Conservation (phyloP, 2,797 vertebrate species). For the Falco columbarius region DNA sequence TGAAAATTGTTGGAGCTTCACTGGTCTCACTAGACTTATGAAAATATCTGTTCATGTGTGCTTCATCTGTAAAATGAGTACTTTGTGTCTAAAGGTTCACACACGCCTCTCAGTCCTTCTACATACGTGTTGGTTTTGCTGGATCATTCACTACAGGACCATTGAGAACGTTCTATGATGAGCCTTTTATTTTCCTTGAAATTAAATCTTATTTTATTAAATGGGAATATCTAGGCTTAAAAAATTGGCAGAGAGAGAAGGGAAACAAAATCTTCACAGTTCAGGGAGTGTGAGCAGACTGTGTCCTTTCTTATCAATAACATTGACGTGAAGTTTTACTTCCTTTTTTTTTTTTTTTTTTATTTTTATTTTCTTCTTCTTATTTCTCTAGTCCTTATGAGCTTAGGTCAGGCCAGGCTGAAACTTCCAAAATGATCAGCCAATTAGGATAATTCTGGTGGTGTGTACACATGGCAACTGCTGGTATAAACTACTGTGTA, state of each 20-base stretch:
- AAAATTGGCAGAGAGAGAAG: not conserved
- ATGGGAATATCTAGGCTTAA: not conserved
- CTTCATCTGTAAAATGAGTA: not conserved
- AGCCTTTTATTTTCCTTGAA: not conserved
- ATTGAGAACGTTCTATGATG: not conserved
- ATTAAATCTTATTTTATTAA: not conserved
- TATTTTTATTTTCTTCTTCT: not conserved
- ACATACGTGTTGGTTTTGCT: accelerated
- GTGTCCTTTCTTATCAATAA: not conserved
- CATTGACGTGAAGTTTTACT: not conserved
- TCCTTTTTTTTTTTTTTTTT: not conserved
- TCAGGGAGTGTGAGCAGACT: not conserved
- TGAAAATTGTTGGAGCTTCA: not conserved
- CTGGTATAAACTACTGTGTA: constrained; percentile 48
- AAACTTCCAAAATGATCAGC: constrained; percentile 49
- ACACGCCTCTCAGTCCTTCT: not conserved
- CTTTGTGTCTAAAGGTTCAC: not conserved
- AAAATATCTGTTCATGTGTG: not conserved
- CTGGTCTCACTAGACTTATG: not conserved
- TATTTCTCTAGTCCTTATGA: not conserved
- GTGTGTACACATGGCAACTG: constrained; percentile 18
- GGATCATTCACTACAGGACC: not conserved
- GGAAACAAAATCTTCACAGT: not conserved
- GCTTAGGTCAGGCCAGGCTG: not conserved
- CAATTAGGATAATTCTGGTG: constrained; percentile 53